Conservation (phyloP, 23 tunicate species). For the Aplidium turbinatum region DNA sequence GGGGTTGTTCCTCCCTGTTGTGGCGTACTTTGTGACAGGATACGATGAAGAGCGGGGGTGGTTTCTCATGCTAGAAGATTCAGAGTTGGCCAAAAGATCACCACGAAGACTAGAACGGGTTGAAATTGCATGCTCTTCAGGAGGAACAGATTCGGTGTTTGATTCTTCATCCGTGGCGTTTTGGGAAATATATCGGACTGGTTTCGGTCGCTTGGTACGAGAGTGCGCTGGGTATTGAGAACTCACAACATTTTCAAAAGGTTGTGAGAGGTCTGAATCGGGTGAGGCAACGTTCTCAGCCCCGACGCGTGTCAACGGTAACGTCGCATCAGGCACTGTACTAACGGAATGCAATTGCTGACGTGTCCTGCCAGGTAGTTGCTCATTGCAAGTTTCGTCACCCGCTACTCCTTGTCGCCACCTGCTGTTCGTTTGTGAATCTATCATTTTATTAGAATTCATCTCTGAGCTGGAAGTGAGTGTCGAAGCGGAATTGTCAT, state of each 20-base stretch:
- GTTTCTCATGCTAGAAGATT: background rate
- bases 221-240: slow-evolving; percentile 5
- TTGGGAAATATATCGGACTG: background rate
- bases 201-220: slow-evolving; percentile 8
- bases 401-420: too few relatives aligned
- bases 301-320: slow-evolving; percentile 71
- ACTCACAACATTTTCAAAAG: slow-evolving; percentile 27
- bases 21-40: slow-evolving; percentile 11
- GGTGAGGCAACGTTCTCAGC: slow-evolving; percentile 55
- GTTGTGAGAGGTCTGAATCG: slow-evolving; percentile 45
- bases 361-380: too few relatives aligned
- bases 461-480: too few relatives aligned
- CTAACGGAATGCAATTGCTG: too few relatives aligned
- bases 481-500: too few relatives aligned
- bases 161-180: slow-evolving; percentile 73
- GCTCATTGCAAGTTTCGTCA: too few relatives aligned
- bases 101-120: slow-evolving; percentile 61
- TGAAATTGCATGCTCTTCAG: slow-evolving; percentile 65
- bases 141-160: slow-evolving; percentile 73
- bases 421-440: too few relatives aligned
- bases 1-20: background rate
- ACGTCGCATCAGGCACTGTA: too few relatives aligned
- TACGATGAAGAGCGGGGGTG: slow-evolving; percentile 23
- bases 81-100: background rate
- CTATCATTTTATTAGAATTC: too few relatives aligned